Percentiles rank a stretch among this genome's conserved stretches.
These are phyloP conservation scores for Ursus arctos DNA, from an alignment of 2,113 vertebrate species.

Conservation along the genomic window DNA sequence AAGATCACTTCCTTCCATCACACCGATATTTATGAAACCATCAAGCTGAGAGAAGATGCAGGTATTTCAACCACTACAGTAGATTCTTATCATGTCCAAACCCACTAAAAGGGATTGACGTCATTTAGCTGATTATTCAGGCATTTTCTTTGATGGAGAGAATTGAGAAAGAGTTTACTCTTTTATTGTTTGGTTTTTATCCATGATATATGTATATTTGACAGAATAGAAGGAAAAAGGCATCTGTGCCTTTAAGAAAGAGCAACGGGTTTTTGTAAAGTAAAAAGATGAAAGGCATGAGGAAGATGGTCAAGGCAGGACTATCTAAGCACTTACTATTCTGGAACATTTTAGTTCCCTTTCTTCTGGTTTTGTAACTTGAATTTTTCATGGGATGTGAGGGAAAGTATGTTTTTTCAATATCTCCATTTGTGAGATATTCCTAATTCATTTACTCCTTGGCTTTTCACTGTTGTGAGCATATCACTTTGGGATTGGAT, in stretches of 20 bases:
- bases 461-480: not conserved
- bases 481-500: not conserved
- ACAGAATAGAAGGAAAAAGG: not conserved
- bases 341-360: not conserved
- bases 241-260: conserved; percentile 26
- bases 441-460: not conserved
- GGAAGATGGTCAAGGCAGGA: not conserved
- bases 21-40: not conserved
- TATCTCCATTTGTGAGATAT: not conserved
- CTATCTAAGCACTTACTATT: not conserved
- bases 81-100: not conserved
- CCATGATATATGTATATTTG: not conserved
- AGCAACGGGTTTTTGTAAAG: not conserved
- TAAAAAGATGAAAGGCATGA: not conserved
- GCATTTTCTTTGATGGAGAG: conserved; percentile 52
- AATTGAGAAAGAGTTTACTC: not conserved
- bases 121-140: conserved; percentile 42
- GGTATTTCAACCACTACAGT: not conserved
- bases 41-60: not conserved
- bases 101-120: not conserved
- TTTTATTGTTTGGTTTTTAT: conserved; percentile 38
- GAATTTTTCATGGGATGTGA: not conserved
- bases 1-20: not conserved
- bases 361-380: conserved; percentile 24
- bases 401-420: not conserved